A percentile compares a stretch with the other conserved stretches of the same genome.
Evolutionary conservation across 2,113 vertebrate genomes (phyloP).

Genomic region (Psammodynastes pulverulentus): DNA sequence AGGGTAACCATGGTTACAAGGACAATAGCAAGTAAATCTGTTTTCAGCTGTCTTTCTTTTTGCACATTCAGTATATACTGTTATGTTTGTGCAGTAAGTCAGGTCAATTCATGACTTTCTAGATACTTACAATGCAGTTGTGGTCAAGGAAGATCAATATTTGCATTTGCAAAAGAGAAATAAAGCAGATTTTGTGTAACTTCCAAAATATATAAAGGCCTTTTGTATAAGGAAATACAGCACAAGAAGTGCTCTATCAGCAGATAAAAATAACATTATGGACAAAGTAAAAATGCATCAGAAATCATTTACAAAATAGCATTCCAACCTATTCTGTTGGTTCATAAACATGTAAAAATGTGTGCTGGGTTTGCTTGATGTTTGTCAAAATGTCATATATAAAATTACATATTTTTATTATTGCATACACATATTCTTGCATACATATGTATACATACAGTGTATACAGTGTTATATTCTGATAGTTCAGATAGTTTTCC

Average conservation of each 20-base stretch:
- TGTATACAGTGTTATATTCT: not conserved
- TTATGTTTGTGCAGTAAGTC: not conserved
- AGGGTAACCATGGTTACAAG: conserved; percentile 31
- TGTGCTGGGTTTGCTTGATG: not conserved
- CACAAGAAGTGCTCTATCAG: not conserved
- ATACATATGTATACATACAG: not conserved
- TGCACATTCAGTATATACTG: not conserved
- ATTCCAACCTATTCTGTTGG: not conserved
- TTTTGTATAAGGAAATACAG: not conserved
- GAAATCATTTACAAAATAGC: not conserved
- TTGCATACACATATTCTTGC: not conserved
- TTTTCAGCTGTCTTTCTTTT: conserved; percentile 19
- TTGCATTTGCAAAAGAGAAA: not conserved
- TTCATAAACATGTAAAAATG: not conserved
- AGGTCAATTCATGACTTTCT: not conserved
- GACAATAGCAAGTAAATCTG: conserved; percentile 22
- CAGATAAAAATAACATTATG: not conserved
- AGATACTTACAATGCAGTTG: not conserved
- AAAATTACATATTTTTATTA: not conserved
- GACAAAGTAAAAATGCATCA: not conserved
- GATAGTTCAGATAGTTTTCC: not conserved
- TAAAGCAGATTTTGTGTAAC: not conserved
- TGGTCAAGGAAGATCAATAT: not conserved
- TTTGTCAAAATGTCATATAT: not conserved
- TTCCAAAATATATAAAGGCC: not conserved